Conservation (phyloP, 2,888 invertebrate genomes). For the Temnothorax ravouxi region DNA sequence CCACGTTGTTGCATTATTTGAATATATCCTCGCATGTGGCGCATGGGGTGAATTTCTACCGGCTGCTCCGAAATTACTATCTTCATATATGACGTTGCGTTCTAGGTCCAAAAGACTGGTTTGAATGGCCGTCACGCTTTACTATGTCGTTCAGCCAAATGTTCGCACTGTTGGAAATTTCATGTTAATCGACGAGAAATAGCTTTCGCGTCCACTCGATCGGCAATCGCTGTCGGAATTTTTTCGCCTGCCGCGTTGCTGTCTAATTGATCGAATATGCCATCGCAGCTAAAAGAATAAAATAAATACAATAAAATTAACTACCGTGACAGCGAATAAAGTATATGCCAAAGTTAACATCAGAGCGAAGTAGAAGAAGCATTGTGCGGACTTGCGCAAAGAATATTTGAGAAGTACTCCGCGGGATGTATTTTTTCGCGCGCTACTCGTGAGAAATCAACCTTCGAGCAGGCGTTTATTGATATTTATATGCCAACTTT, state of each 20-base stretch:
- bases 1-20: constrained; percentile 71
- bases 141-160: constrained; percentile 57
- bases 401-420: constrained; percentile 38
- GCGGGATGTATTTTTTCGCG: constrained; percentile 45
- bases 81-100: constrained; percentile 54
- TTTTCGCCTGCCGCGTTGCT: neutral
- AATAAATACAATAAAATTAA: constrained; percentile 13
- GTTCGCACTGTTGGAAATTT: constrained; percentile 65
- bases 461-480: constrained; percentile 72
- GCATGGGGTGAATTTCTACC: constrained; percentile 69
- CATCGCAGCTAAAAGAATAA: neutral
- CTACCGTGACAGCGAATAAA: neutral
- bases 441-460: constrained; percentile 57
- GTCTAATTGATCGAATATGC: neutral
- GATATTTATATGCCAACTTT: constrained; percentile 77
- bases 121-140: constrained; percentile 73
- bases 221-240: constrained; percentile 8
- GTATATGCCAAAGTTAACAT: neutral
- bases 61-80: constrained; percentile 68
- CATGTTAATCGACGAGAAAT: constrained; percentile 67
- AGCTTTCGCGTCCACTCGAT: constrained; percentile 23
- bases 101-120: constrained; percentile 63
- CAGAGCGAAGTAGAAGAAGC: neutral
- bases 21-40: constrained; percentile 67
- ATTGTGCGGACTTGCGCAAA: constrained; percentile 1